These are phyloP conservation scores for Nasonia vitripennis DNA, from an alignment of 1,140 invertebrate genomes.

Conservation along the genomic window DNA sequence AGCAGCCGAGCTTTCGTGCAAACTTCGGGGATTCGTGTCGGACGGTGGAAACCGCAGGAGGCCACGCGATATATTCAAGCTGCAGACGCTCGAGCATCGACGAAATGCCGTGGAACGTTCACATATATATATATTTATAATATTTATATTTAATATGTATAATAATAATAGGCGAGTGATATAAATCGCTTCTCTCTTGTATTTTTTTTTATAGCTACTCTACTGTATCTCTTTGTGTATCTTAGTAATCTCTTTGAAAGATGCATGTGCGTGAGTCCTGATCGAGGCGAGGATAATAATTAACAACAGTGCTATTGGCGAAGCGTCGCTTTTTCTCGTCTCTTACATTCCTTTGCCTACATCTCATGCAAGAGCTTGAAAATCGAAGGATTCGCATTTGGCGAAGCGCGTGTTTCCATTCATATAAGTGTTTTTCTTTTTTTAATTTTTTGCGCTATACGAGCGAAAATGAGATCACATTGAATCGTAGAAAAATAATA, in stretches of 20 bases:
- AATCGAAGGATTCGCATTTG: neutral
- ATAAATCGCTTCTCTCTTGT: conserved; percentile 13
- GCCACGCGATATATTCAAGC: conserved; percentile 16
- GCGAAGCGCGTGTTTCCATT: neutral
- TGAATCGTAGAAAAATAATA: conserved; percentile 48
- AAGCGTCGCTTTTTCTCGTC: neutral
- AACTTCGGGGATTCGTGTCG: neutral
- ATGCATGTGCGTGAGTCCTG: conserved; percentile 40
- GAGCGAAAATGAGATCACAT: conserved; percentile 53
- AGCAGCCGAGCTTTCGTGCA: neutral
- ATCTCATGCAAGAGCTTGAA: conserved; percentile 5
- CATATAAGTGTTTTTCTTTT: neutral
- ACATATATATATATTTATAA: conserved; percentile 11
- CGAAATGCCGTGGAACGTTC: conserved; percentile 13
- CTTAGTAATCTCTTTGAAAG: conserved; percentile 33
- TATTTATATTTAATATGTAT: conserved; percentile 24
- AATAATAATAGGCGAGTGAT: conserved; percentile 32
- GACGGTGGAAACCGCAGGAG: conserved; percentile 10
- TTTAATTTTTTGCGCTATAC: conserved; percentile 21
- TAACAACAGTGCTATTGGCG: conserved; percentile 18
- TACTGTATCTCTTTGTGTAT: conserved; percentile 25
- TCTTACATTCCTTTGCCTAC: neutral
- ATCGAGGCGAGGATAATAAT: conserved; percentile 41
- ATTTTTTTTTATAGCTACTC: neutral
- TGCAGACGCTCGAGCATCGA: conserved; percentile 24